Evolutionary conservation across 2,113 vertebrate species (phyloP).

Genomic region (human (Homo sapiens)): GRCh38 chr14:33116001-33116500

Average conservation of each 20-base stretch:
- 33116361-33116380: neutral
- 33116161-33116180: neutral
- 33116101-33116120: neutral
- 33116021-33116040: neutral
- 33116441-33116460: neutral
- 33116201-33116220: neutral
- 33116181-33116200: neutral
- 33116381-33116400: slow-evolving; percentile 15
- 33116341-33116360: slow-evolving; percentile 39
- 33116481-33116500: neutral
- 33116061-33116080: neutral
- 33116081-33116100: neutral
- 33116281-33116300: neutral
- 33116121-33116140: slow-evolving; percentile 5
- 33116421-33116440: neutral
- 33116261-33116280: neutral
- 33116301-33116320: neutral
- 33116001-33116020: neutral
- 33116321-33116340: neutral
- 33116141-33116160: neutral
- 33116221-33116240: neutral
- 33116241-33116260: neutral
- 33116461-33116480: neutral
- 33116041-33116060: neutral
- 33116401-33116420: slow-evolving; percentile 22